Evolutionary conservation across 2,888 invertebrate genomes (phyloP).

Genomic region (Drosophila cognata): DNA sequence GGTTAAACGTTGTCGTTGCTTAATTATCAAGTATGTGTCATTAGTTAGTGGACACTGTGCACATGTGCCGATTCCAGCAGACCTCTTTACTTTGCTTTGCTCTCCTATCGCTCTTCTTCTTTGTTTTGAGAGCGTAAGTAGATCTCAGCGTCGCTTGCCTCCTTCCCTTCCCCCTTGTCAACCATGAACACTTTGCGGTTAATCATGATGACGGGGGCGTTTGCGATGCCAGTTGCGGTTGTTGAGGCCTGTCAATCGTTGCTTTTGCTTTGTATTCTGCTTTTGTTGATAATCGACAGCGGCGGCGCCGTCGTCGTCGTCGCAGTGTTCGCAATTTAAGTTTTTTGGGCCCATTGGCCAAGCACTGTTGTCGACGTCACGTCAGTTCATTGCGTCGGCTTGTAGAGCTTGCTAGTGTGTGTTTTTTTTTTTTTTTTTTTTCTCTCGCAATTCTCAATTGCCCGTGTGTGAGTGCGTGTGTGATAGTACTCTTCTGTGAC

Average conservation of each 20-base stretch:
- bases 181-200: constrained; percentile 58
- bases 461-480: constrained; percentile 12
- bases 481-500: constrained; percentile 26
- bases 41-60: constrained; percentile 46
- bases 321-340: constrained; percentile 44
- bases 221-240: constrained; percentile 59
- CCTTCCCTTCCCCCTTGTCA: background rate
- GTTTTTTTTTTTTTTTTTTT: constrained; percentile 49
- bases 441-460: constrained; percentile 42
- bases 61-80: constrained; percentile 40
- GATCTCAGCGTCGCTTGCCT: constrained; percentile 42
- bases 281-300: constrained; percentile 68
- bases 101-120: constrained; percentile 17
- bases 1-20: background rate
- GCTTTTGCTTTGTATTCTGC: constrained; percentile 59
- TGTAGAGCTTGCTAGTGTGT: constrained; percentile 69
- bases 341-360: constrained; percentile 59
- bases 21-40: constrained; percentile 8
- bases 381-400: constrained; percentile 75
- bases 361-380: constrained; percentile 60
- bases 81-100: constrained; percentile 15
- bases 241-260: constrained; percentile 68
- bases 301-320: constrained; percentile 30
- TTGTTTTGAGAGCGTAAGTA: constrained; percentile 58
- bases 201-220: constrained; percentile 66